phyloP scores from a whole-genome alignment of 2,888 invertebrate genomes.

The Lycophotia porphyrea region DNA sequence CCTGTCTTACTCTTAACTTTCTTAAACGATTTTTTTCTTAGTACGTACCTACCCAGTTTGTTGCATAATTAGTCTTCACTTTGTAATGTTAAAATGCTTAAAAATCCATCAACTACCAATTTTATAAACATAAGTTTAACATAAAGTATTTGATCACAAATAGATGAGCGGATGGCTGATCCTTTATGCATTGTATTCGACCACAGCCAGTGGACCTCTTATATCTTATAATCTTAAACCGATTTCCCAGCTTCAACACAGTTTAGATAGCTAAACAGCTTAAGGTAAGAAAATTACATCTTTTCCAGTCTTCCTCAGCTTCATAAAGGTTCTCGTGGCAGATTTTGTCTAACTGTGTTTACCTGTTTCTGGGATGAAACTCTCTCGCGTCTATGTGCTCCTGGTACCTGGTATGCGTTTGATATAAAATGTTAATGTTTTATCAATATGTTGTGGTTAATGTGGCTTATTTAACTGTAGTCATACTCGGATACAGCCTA shows the following conservation, averaged over 20 bases:
- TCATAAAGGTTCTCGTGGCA: conserved; percentile 27
- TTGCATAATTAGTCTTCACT: no score
- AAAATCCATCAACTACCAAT: background rate
- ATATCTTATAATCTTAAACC: conserved; percentile 46
- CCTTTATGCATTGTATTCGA: conserved; percentile 9
- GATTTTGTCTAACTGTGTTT: conserved; percentile 47
- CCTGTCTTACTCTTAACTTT: no score
- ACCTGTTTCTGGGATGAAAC: conserved; percentile 35
- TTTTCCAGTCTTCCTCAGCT: conserved; percentile 35
- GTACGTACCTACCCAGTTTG: no score
- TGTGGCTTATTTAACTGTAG: background rate
- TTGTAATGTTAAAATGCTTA: no score
- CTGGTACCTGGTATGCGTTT: conserved; percentile 13
- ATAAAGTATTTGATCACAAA: conserved; percentile 17
- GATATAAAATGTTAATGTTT: background rate
- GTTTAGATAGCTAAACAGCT: conserved; percentile 53
- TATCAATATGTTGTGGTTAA: background rate
- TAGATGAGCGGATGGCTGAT: conserved; percentile 4
- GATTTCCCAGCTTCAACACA: conserved; percentile 49
- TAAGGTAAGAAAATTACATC: conserved; percentile 49
- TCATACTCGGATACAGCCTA: no score
- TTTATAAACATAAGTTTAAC: background rate
- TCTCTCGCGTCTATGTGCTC: conserved; percentile 13
- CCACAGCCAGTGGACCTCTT: conserved; percentile 10
- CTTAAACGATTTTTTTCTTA: no score